phyloP scores from a whole-genome alignment of 2,797 vertebrate genomes.

The Xenopus petersii region DNA sequence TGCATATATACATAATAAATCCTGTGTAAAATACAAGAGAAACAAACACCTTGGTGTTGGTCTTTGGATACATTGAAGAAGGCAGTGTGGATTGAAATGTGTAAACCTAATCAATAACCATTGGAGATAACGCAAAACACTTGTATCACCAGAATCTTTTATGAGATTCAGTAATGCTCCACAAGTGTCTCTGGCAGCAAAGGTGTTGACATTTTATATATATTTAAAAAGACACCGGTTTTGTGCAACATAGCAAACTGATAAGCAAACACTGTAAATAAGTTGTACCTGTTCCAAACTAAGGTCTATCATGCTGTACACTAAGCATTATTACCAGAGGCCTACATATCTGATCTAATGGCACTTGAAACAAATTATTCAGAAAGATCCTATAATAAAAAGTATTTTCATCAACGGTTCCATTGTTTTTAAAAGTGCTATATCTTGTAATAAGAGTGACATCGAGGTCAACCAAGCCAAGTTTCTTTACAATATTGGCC shows the following conservation, averaged over 20 bases:
- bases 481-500: constrained; percentile 78
- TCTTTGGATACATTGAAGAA: constrained; percentile 58
- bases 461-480: constrained; percentile 81
- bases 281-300: constrained; percentile 92
- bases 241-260: constrained; percentile 99
- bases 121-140: constrained; percentile 71
- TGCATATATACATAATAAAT: constrained; percentile 6
- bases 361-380: constrained; percentile 77
- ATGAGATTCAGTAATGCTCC: constrained; percentile 16
- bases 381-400: constrained; percentile 77
- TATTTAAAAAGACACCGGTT: constrained; percentile 83
- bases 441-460: constrained; percentile 84
- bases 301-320: constrained; percentile 90
- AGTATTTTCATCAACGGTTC: constrained; percentile 71
- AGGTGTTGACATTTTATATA: constrained; percentile 27
- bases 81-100: constrained; percentile 76
- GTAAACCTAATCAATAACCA: constrained; percentile 77
- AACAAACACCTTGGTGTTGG: neutral
- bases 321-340: constrained; percentile 89
- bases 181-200: constrained; percentile 44
- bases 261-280: constrained; percentile 91
- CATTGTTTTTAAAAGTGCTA: constrained; percentile 88
- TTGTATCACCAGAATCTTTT: constrained; percentile 16
- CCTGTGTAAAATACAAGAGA: constrained; percentile 45
- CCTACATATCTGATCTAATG: constrained; percentile 93